These are phyloP conservation scores for Solenopsis invicta DNA, from an alignment of 1,140 invertebrate species.

Conservation along the genomic window DNA sequence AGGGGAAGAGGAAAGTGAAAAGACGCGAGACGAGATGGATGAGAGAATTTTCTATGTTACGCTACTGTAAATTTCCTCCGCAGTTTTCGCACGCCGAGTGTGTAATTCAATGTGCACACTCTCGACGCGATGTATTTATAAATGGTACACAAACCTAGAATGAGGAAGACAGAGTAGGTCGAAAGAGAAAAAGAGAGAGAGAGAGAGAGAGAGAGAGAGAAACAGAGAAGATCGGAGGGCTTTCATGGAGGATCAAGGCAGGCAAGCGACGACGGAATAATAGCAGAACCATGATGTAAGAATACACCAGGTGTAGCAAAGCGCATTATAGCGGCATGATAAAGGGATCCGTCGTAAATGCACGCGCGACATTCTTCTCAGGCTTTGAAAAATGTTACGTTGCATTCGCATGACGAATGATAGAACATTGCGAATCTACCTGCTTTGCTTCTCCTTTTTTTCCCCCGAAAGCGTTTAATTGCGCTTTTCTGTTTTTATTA, in stretches of 20 bases:
- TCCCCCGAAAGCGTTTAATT: background rate
- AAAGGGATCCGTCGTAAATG: conserved; percentile 54
- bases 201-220: background rate
- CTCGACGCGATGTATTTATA: conserved; percentile 36
- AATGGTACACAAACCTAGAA: conserved; percentile 51
- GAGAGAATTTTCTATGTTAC: conserved; percentile 9
- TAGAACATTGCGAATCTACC: conserved; percentile 14
- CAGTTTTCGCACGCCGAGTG: background rate
- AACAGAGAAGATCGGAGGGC: conserved; percentile 7
- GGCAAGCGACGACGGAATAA: conserved; percentile 55
- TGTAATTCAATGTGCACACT: conserved; percentile 47
- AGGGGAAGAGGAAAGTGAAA: background rate
- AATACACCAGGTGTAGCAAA: conserved; percentile 56
- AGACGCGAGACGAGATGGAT: background rate
- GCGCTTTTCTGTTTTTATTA: background rate
- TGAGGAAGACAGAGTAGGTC: conserved; percentile 8
- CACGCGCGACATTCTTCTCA: conserved; percentile 46
- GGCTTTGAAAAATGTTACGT: conserved; percentile 46
- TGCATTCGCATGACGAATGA: conserved; percentile 16
- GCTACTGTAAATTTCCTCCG: background rate
- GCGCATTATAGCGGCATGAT: conserved; percentile 55
- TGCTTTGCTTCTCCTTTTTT: background rate
- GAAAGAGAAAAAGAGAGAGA: conserved; percentile 7
- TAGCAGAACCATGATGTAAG: conserved; percentile 55
- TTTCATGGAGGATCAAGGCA: conserved; percentile 40